Percentiles rank a stretch among this genome's conserved stretches.
Evolutionary conservation across 2,113 vertebrate genomes (phyloP).

Genomic region (Phalacrocorax brasilianus): DNA sequence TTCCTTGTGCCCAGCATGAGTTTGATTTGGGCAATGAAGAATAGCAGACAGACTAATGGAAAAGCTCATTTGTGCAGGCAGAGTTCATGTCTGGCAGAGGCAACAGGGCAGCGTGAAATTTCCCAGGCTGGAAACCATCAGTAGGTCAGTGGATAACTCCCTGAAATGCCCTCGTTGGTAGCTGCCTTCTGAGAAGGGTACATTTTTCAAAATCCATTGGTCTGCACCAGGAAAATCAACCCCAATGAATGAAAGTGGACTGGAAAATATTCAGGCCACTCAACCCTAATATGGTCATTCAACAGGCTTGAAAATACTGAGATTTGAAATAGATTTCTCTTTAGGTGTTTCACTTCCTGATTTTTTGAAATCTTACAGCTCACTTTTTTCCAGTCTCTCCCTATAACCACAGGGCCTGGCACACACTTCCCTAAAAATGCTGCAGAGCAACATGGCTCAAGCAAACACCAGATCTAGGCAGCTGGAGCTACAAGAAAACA

Average conservation of each 20-base stretch:
- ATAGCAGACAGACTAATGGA: neutral
- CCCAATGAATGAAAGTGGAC: neutral
- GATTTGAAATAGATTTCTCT: neutral
- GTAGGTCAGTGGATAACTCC: neutral
- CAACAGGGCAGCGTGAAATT: neutral
- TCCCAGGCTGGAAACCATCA: neutral
- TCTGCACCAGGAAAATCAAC: neutral
- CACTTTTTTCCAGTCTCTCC: neutral
- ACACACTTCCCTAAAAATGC: neutral
- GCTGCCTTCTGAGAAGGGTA: neutral
- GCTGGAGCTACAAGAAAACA: neutral
- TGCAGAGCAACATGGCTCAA: neutral
- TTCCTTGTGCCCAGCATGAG: neutral
- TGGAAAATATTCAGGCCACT: neutral
- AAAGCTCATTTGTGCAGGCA: neutral
- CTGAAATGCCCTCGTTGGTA: neutral
- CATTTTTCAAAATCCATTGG: neutral
- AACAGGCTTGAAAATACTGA: neutral
- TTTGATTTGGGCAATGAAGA: neutral
- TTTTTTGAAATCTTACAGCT: neutral
- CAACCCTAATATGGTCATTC: neutral
- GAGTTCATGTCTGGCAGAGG: neutral
- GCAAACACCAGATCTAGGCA: neutral
- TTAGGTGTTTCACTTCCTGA: neutral
- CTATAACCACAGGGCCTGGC: neutral